Percentiles rank a stretch among this genome's conserved stretches.
Evolutionary conservation across 2,113 vertebrate species (phyloP).

Genomic region (Galbula dea): DNA sequence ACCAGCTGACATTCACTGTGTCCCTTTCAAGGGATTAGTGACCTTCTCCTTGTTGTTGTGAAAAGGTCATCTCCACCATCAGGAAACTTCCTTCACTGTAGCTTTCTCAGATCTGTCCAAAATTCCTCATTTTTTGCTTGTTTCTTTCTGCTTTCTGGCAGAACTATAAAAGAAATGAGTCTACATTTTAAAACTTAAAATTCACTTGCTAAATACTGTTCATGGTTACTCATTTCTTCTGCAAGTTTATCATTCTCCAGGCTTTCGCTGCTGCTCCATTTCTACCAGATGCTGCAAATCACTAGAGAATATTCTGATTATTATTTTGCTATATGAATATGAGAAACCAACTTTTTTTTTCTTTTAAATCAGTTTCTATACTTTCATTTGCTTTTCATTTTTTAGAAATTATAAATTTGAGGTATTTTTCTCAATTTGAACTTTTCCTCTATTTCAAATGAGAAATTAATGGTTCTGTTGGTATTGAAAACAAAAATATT

Average conservation of each 20-base stretch:
- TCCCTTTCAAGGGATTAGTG: background rate
- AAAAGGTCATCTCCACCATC: background rate
- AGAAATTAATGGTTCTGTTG: background rate
- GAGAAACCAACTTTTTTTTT: background rate
- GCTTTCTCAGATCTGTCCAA: background rate
- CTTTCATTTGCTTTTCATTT: background rate
- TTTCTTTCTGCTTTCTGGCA: slow-evolving; percentile 13
- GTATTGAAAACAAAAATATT: background rate
- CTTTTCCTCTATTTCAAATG: background rate
- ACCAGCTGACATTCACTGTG: background rate
- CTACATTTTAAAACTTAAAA: slow-evolving; percentile 10
- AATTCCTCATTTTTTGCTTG: background rate
- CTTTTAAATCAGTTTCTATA: background rate
- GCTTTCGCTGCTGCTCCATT: background rate
- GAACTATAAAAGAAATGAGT: background rate
- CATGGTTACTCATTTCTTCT: slow-evolving; percentile 16
- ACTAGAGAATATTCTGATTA: slow-evolving; percentile 22
- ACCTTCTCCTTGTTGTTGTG: background rate
- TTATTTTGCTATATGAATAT: background rate
- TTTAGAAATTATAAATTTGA: background rate
- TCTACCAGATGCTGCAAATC: slow-evolving; percentile 54
- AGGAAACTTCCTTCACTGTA: background rate
- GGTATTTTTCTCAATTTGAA: background rate
- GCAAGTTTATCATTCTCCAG: background rate
- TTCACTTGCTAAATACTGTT: background rate